Conservation (phyloP, 2,113 vertebrate genomes). For the Uropsilus gracilis region DNA sequence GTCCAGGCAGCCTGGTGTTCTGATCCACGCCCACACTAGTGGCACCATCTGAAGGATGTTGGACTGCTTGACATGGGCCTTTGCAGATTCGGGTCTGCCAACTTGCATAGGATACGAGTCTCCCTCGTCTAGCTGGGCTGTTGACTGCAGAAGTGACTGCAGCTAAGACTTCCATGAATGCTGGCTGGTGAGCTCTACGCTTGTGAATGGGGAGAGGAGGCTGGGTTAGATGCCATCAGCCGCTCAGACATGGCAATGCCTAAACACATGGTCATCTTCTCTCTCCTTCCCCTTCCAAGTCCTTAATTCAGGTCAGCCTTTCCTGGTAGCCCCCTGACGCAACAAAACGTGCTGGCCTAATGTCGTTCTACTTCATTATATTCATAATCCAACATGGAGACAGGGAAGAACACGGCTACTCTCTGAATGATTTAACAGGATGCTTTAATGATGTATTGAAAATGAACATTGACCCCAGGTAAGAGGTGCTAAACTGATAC, state of each 20-base stretch:
- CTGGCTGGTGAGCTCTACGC: constrained; percentile 76
- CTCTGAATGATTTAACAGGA: constrained; percentile 84
- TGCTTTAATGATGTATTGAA: constrained; percentile 85
- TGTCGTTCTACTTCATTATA: constrained; percentile 84
- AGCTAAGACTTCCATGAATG: constrained; percentile 75
- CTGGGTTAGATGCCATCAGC: constrained; percentile 63
- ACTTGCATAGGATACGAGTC: rapidly evolving
- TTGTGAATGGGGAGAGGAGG: constrained; percentile 78
- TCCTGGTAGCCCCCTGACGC: constrained; percentile 75
- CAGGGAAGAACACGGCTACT: constrained; percentile 73
- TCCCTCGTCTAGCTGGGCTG: constrained; percentile 66
- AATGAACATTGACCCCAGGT: constrained; percentile 87
- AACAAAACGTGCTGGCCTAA: constrained; percentile 70
- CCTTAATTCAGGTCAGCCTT: constrained; percentile 75
- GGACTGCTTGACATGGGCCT: constrained; percentile 24
- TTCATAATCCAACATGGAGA: constrained; percentile 79
- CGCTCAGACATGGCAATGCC: constrained; percentile 50
- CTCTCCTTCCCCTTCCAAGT: constrained; percentile 29
- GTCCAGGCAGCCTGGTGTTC: neutral
- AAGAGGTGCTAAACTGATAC: constrained; percentile 86
- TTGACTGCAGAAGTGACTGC: constrained; percentile 59
- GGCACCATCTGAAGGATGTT: neutral
- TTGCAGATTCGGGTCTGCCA: constrained; percentile 28
- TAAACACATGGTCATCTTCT: neutral
- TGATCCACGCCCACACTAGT: neutral